Base-by-base conservation (phyloP, 2,888 invertebrate genomes). In the Drosophila vallismaia region DNA sequence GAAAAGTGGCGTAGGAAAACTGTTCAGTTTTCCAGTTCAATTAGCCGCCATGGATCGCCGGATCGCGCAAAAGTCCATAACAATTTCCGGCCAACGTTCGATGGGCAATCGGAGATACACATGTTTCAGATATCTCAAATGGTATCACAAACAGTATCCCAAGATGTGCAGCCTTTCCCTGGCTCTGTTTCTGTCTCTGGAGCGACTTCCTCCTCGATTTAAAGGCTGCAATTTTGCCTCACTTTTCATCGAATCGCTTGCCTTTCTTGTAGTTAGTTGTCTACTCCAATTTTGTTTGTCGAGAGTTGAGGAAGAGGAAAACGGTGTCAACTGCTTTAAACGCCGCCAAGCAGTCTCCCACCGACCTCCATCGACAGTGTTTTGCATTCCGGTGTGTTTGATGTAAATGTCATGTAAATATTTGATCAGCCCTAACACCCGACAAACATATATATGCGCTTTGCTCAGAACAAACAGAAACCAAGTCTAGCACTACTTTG, bases 161-260 rank as follows among this genome's bases (percentile, higher is more conserved):
- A 59, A 26, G 60, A 62, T 62, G 24, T 44, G 44, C 48, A 7
- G 42, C 48, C 48, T 76, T 74, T 62, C 71, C 60, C 60, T 66
- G 44, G 38, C n/a, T 38, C 36, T 36, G n/a, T 36, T 10, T 36
- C n/a, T 40, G 40, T 14, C 44, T 50, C 36, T 36, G 36, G 36
- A 2, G n/a, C 7, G 26, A 48, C 57, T 76, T 59, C 51, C 63
- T 54, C 68, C 57, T 51, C 68, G 54, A 77, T 48, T 51, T 24
- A 64, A 52, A 46, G 48, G 49, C 74, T 36, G 63, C 63, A 63
- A 64, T 67, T 70, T 77, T 53, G 14, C 33, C 36, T 45, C 72
- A 66, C 66, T 79, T 80, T 83, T 50, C 77, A 74, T 52, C 79
- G 86, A 86, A 82, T 86, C 76, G 48, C 45, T 74, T 76, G 44